Evolutionary conservation across 1,140 invertebrate genomes (phyloP), one percentile per base, ranked within the genome.

Genomic region (Leucophenga varia): DNA sequence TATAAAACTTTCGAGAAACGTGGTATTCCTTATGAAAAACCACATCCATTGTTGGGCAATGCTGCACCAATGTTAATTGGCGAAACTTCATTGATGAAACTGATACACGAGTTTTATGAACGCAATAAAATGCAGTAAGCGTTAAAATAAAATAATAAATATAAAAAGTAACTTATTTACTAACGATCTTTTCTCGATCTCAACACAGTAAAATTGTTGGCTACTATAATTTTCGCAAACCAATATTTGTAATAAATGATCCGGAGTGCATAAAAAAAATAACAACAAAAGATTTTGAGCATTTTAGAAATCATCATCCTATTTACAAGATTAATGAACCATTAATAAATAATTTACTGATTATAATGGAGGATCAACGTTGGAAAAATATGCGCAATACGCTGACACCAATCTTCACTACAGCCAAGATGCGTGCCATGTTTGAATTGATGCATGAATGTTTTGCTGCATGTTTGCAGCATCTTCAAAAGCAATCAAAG

Each of bases 201-300:
- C n/a, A n/a, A n/a, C n/a, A n/a, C 37, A 81, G 80, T 54, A 67
- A 65, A 46, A 75, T 82, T 44, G 60, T 76, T 0, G 82, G 78
- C 3, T 68, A 78, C 16, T 82, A 74, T 36, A 78, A 84, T 40
- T 77, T 84, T 14, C 25, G 68, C 0, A 75, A 61, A 2, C 83
- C 83, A 0, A 52, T 75, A 2, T 51, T 85, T 3, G 41, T 86
- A 10, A 48, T 87, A 0, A 77, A 78, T 25, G 84, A 86, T 64
- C 79, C 79, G 1, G 81, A 86, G 17, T 19, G 85, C 3, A 80
- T 86, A 3, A 84, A 80, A 51, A 68, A 74, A 28, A 76, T 87
- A 2, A 74, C 77, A 0, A 74, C 87, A 0, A 86, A 85, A 58
- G 80, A 85, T 46, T 87, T 87, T 49, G 81, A 86, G 2, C 60